phyloP scores from a whole-genome alignment of 2,888 invertebrate species.

The Lymantria monacha region DNA sequence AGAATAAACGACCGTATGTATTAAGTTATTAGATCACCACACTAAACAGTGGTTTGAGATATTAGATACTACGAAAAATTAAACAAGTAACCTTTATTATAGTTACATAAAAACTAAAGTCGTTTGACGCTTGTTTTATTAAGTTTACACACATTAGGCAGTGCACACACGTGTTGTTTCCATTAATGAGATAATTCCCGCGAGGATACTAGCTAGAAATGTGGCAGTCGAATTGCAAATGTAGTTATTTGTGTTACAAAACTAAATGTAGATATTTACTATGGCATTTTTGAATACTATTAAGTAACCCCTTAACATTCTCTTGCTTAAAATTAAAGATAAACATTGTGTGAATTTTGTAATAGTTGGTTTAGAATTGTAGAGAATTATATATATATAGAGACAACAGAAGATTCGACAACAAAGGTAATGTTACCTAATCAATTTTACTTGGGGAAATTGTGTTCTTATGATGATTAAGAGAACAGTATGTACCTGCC shows the following conservation, averaged over 20 bases:
- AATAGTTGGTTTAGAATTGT: too few species aligned
- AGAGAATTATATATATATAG: too few species aligned
- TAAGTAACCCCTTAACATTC: conserved; percentile 6
- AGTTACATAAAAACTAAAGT: conserved; percentile 19
- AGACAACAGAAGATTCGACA: too few species aligned
- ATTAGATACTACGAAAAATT: conserved; percentile 3
- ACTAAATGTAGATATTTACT: conserved; percentile 17
- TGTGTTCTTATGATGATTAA: too few species aligned
- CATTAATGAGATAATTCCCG: conserved; percentile 58
- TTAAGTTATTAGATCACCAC: conserved; percentile 31
- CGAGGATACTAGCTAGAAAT: conserved; percentile 46
- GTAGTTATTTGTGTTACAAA: conserved; percentile 38
- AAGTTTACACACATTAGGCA: conserved; percentile 18
- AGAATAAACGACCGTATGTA: conserved; percentile 28
- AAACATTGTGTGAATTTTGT: conserved; percentile 2
- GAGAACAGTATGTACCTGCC: too few species aligned
- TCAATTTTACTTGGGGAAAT: too few species aligned
- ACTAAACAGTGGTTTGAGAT: conserved; percentile 19
- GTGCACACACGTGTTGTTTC: conserved; percentile 46
- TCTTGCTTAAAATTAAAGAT: conserved; percentile 2
- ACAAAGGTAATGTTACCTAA: too few species aligned
- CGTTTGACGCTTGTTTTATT: conserved; percentile 2
- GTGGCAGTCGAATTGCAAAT: conserved; percentile 48
- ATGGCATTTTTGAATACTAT: conserved; percentile 4
- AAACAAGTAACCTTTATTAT: conserved; percentile 12